Conservation (phyloP, 2,888 invertebrate genomes). For the Hofmannophila pseudospretella region DNA sequence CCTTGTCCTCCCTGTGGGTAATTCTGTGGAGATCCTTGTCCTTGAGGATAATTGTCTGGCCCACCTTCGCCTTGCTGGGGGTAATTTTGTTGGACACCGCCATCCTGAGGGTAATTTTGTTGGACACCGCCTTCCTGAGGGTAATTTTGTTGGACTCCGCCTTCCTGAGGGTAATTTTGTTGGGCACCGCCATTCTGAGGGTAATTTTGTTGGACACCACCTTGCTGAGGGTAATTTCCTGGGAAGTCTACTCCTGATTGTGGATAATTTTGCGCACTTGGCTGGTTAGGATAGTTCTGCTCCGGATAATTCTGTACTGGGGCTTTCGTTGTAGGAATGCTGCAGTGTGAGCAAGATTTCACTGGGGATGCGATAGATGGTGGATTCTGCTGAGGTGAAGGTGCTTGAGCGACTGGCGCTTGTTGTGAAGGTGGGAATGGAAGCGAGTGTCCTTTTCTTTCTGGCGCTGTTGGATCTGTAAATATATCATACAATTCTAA, state of each 20-base stretch:
- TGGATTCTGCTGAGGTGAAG: slow-evolving; percentile 20
- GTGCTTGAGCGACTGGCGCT: slow-evolving; percentile 18
- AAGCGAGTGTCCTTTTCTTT: slow-evolving; percentile 51
- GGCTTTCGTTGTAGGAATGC: slow-evolving; percentile 69
- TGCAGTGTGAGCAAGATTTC: slow-evolving; percentile 78
- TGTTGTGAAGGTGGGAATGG: slow-evolving; percentile 32
- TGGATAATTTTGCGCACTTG: background rate
- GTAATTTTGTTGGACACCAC: no score
- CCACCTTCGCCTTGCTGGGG: no score
- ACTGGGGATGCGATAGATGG: slow-evolving; percentile 44
- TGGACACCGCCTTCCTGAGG: background rate
- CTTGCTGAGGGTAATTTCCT: no score
- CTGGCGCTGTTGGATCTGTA: slow-evolving; percentile 39
- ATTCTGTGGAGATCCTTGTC: background rate
- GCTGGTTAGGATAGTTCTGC: background rate
- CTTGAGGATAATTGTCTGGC: no score
- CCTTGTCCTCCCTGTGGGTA: background rate
- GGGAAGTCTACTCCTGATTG: no score
- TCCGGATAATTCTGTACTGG: slow-evolving; percentile 22
- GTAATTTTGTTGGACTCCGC: background rate
- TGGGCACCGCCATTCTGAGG: no score
- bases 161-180: background rate
- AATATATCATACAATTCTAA: no score
- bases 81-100: no score
- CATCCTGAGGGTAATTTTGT: no score